Percentiles rank a stretch among this genome's conserved stretches.
These are phyloP conservation scores for Leptinotarsa peninsularis DNA, from an alignment of 2,888 invertebrate genomes.

Conservation along the genomic window DNA sequence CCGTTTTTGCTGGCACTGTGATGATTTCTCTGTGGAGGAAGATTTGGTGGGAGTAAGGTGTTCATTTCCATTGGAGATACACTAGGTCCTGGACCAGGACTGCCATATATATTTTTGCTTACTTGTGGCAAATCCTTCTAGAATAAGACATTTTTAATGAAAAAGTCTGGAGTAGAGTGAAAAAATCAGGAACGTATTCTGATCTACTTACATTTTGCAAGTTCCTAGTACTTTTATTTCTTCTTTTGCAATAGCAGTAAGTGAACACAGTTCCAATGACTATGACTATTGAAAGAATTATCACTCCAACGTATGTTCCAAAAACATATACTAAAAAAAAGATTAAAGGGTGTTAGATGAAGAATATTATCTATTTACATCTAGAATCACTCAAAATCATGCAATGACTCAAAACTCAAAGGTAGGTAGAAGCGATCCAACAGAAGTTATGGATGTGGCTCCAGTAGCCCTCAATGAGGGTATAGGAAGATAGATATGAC, in stretches of 20 bases:
- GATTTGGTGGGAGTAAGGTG: slow-evolving; percentile 75
- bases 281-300: slow-evolving; percentile 70
- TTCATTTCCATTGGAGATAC: slow-evolving; percentile 83
- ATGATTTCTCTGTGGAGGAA: slow-evolving; percentile 64
- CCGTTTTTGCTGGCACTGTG: slow-evolving; percentile 59
- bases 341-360: not conserved
- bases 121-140: slow-evolving; percentile 77
- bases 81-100: slow-evolving; percentile 74
- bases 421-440: too few relatives aligned
- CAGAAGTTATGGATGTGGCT: too few relatives aligned
- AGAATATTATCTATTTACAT: too few relatives aligned
- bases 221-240: slow-evolving; percentile 64
- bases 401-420: too few relatives aligned
- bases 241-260: slow-evolving; percentile 75
- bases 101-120: slow-evolving; percentile 85
- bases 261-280: slow-evolving; percentile 70
- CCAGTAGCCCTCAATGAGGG: too few relatives aligned
- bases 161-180: too few relatives aligned
- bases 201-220: slow-evolving; percentile 72
- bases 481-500: too few relatives aligned
- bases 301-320: slow-evolving; percentile 83
- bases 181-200: too few relatives aligned
- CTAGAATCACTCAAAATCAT: too few relatives aligned
- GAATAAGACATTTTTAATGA: not conserved
- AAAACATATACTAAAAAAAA: slow-evolving; percentile 77